Conservation (phyloP, 2,113 vertebrate genomes). For the Poecile atricapillus region DNA sequence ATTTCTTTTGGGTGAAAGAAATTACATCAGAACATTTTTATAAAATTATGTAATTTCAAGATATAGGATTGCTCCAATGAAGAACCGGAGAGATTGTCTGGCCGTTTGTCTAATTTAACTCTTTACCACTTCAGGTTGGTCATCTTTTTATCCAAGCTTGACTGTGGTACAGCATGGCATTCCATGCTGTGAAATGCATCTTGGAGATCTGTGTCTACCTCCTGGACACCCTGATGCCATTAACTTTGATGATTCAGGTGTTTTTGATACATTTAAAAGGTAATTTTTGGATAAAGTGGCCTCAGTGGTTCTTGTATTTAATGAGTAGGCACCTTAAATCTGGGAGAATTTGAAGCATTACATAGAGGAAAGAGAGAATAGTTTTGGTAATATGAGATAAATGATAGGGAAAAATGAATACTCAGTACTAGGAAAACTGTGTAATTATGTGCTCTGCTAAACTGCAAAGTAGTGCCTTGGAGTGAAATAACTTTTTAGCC, state of each 20-base stretch:
- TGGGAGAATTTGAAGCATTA: not conserved
- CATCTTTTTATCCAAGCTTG: conserved; percentile 97
- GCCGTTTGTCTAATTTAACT: conserved; percentile 50
- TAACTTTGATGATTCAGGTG: conserved; percentile 98
- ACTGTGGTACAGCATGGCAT: conserved; percentile 99
- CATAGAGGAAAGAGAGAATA: not conserved
- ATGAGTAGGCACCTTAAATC: conserved; percentile 41
- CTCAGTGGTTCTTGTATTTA: conserved; percentile 46
- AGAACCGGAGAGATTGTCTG: conserved; percentile 36
- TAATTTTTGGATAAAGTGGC: conserved; percentile 73
- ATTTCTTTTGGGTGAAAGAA: conserved; percentile 14
- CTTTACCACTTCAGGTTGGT: conserved; percentile 86
- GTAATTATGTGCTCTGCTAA: not conserved
- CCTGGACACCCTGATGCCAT: conserved; percentile 98
- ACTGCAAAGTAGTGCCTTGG: not conserved
- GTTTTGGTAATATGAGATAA: not conserved
- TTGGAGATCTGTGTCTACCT: conserved; percentile 96
- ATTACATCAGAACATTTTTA: not conserved
- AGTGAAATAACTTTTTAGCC: not conserved
- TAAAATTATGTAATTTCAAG: not conserved
- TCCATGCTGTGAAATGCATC: conserved; percentile 96
- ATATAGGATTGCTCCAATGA: not conserved
- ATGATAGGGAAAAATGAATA: not conserved
- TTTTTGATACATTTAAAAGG: conserved; percentile 99
- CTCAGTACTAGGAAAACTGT: not conserved